Conservation (phyloP, 2,113 vertebrate genomes). For the Hipposideros armiger region DNA sequence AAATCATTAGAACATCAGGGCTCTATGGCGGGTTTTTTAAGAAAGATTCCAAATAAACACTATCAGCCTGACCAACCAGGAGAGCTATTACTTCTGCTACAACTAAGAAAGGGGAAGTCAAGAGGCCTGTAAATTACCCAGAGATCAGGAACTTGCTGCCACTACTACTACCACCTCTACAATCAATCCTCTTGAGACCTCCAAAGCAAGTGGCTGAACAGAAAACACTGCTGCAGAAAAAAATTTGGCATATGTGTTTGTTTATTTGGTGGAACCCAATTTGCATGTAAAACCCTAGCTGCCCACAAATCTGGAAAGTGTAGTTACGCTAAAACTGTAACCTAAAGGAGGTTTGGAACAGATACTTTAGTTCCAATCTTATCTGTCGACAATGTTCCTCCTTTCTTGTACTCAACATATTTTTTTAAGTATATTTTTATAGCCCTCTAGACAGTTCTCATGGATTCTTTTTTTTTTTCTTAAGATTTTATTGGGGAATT, state of each 20-base stretch:
- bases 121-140: not conserved
- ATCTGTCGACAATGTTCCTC: not conserved
- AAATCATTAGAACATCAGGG: not conserved
- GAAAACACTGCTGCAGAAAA: not conserved
- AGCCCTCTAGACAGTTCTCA: too few species aligned
- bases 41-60: not conserved
- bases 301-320: not conserved
- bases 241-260: rapidly evolving
- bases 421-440: too few species aligned
- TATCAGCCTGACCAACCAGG: not conserved
- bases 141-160: not conserved
- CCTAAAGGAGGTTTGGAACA: not conserved
- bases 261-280: not conserved
- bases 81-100: not conserved
- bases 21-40: not conserved
- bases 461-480: too few species aligned
- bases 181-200: not conserved
- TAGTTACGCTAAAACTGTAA: not conserved
- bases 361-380: not conserved
- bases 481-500: too few species aligned
- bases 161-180: not conserved
- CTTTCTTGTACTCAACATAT: too few species aligned
- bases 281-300: not conserved
- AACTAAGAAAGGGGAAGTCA: not conserved
- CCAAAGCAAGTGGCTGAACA: not conserved